These are phyloP conservation scores for Mnemiopsis leidyi DNA, from an alignment of 37 sponge, comb jelly and placozoan species.

Conservation along the genomic window DNA sequence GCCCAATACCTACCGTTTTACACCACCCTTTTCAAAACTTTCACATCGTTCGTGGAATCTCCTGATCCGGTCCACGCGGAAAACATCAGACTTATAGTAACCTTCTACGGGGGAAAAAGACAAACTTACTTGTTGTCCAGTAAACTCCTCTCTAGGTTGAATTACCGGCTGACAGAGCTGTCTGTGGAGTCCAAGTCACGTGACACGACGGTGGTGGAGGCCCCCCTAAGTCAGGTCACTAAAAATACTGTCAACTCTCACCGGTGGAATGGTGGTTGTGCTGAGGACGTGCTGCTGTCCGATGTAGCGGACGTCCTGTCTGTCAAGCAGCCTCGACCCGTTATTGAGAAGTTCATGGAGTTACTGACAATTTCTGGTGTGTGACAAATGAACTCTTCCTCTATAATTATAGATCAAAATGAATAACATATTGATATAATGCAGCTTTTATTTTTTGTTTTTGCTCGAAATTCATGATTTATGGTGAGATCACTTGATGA, in stretches of 20 bases:
- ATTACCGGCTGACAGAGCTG: neutral
- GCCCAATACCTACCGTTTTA: conserved; percentile 25
- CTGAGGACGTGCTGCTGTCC: neutral
- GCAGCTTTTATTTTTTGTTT: no score
- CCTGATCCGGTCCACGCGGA: neutral
- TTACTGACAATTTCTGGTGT: neutral
- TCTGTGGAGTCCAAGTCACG: neutral
- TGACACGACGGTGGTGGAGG: neutral
- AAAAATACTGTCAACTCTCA: neutral
- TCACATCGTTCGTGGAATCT: neutral
- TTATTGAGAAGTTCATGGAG: neutral
- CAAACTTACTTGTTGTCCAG: neutral
- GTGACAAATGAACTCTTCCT: no score
- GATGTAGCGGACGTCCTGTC: neutral
- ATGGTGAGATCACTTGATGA: no score
- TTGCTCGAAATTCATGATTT: no score
- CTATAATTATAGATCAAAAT: no score
- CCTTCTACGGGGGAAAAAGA: neutral
- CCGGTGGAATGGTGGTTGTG: neutral
- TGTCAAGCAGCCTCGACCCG: neutral
- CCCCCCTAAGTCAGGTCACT: neutral
- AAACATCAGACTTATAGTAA: neutral
- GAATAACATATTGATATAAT: no score
- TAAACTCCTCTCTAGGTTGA: neutral
- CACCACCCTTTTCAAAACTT: neutral